Evolutionary conservation across 2,797 vertebrate genomes (phyloP).

Genomic region (Macropodus opercularis): DNA sequence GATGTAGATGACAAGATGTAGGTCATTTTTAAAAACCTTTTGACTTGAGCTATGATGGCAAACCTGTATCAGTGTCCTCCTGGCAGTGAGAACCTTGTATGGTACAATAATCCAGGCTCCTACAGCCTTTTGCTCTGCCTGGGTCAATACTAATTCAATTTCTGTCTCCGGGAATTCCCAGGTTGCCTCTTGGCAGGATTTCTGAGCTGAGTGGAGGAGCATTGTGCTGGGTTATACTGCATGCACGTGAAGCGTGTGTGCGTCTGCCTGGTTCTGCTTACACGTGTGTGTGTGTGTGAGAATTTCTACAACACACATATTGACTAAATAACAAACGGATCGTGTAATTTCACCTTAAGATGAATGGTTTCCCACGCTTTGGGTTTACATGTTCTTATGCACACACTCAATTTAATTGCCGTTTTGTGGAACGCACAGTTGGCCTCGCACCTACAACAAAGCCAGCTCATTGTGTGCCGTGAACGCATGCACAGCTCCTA

Average conservation of each 20-base stretch:
- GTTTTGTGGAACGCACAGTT: constrained; percentile 50
- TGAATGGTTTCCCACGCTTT: constrained; percentile 57
- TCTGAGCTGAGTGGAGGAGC: constrained; percentile 62
- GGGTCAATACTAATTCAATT: constrained; percentile 81
- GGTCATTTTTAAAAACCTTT: constrained; percentile 27
- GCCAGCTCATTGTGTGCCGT: constrained; percentile 51
- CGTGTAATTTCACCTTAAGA: constrained; percentile 29
- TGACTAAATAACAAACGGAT: constrained; percentile 39
- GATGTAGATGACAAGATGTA: too few relatives aligned
- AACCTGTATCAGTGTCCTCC: constrained; percentile 56
- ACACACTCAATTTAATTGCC: constrained; percentile 49
- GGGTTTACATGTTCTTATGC: constrained; percentile 27
- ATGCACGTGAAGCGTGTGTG: constrained; percentile 31
- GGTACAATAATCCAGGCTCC: constrained; percentile 67
- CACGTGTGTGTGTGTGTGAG: constrained; percentile 12
- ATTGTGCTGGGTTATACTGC: constrained; percentile 50
- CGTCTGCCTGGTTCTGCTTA: constrained; percentile 10
- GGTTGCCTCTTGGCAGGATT: constrained; percentile 73
- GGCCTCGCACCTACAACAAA: constrained; percentile 56
- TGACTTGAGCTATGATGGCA: constrained; percentile 35
- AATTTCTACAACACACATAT: constrained; percentile 7
- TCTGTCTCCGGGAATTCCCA: constrained; percentile 75
- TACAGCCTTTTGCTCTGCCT: constrained; percentile 62
- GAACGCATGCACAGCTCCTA: constrained; percentile 40
- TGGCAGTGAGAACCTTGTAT: constrained; percentile 49